A percentile compares a stretch with the other conserved stretches of the same genome.
phyloP scores from a whole-genome alignment of 2,888 invertebrate genomes.

The Deilephila elpenor region DNA sequence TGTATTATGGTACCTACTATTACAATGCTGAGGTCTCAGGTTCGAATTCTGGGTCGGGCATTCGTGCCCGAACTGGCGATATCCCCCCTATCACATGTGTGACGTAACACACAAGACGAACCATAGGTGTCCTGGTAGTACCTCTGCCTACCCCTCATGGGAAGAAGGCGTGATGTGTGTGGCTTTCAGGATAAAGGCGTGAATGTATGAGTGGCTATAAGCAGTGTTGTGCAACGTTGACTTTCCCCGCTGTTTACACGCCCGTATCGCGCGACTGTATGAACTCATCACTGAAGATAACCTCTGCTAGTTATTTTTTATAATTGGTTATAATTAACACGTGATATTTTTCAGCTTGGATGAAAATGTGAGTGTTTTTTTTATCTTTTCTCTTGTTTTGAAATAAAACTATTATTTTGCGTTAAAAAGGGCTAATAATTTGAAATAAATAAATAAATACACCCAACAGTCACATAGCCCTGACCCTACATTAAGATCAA shows the following conservation, averaged over 20 bases:
- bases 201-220: not conserved
- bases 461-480: too few species aligned
- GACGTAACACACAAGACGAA: too few species aligned
- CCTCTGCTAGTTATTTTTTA: not conserved
- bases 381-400: not conserved
- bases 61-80: too few species aligned
- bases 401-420: too few species aligned
- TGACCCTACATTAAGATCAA: too few species aligned
- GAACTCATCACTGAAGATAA: slow-evolving; percentile 17
- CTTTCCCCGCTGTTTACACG: slow-evolving; percentile 14
- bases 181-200: not conserved
- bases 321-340: not conserved
- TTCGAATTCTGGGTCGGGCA: too few species aligned
- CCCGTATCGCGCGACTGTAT: slow-evolving; percentile 2
- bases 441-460: too few species aligned
- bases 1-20: too few species aligned
- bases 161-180: not conserved
- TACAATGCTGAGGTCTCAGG: too few species aligned
- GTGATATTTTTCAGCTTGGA: not conserved
- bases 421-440: too few species aligned
- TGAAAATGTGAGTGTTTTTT: not conserved
- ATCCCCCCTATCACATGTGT: too few species aligned
- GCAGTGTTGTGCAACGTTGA: slow-evolving; percentile 11
- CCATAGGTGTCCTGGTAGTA: not conserved
- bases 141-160: not conserved